phyloP scores from a whole-genome alignment of 2,888 invertebrate species.

The Galerucella pusilla region DNA sequence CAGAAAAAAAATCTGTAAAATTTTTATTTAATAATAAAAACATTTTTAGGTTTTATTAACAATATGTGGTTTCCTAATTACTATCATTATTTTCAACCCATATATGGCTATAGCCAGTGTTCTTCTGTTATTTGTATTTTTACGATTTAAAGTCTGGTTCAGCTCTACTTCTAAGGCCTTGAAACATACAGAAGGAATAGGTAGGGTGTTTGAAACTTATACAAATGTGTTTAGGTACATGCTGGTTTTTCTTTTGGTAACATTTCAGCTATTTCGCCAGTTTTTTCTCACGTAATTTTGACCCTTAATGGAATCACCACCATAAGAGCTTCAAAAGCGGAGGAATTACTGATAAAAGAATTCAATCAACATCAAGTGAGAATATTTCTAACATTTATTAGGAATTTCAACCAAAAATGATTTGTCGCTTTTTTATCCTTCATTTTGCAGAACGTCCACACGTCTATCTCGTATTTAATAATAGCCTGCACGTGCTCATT shows the following conservation, averaged over 20 bases:
- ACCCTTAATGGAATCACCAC: conserved; percentile 50
- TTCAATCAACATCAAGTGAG: conserved; percentile 52
- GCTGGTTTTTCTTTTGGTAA: no score
- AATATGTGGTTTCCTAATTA: conserved; percentile 75
- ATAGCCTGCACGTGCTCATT: conserved; percentile 72
- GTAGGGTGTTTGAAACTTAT: no score
- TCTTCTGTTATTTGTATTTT: conserved; percentile 74
- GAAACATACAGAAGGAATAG: conserved; percentile 70
- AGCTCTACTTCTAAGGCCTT: conserved; percentile 76
- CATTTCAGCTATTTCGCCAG: conserved; percentile 49
- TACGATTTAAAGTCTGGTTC: conserved; percentile 73
- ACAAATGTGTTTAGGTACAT: no score
- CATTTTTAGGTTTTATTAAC: conserved; percentile 72
- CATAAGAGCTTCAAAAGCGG: conserved; percentile 47
- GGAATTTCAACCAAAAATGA: no score
- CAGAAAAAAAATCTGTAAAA: no score
- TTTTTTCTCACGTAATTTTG: conserved; percentile 50
- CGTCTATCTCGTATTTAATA: conserved; percentile 72
- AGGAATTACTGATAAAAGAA: conserved; percentile 45
- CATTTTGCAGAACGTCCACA: conserved; percentile 66
- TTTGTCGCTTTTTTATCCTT: no score
- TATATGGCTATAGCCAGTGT: conserved; percentile 72
- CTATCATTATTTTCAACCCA: conserved; percentile 76
- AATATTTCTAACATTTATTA: neutral
- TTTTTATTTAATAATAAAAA: no score